Percentiles rank a stretch among this genome's conserved stretches.
Conservation (phyloP, 2,797 vertebrate genomes). For the Sebastes miniatus region DNA sequence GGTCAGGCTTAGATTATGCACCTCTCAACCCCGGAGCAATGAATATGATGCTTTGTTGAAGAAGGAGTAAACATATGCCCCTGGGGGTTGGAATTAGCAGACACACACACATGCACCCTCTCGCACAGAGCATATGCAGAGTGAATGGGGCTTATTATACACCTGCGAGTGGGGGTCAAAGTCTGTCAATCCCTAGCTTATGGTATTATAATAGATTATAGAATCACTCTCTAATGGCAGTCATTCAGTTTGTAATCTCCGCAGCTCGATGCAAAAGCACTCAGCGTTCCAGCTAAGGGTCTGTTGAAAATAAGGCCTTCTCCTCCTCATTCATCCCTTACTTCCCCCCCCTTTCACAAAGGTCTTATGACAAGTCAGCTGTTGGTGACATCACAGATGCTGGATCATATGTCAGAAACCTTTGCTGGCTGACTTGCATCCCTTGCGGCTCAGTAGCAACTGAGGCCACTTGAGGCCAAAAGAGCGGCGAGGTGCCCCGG, state of each 20-base stretch:
- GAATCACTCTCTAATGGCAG: conserved; percentile 93
- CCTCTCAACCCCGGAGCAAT: conserved; percentile 84
- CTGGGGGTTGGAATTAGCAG: conserved; percentile 85
- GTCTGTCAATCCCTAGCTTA: conserved; percentile 94
- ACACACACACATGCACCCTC: conserved; percentile 44
- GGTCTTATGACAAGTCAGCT: conserved; percentile 94
- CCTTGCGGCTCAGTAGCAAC: conserved; percentile 68
- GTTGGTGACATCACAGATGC: conserved; percentile 87
- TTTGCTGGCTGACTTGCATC: conserved; percentile 85
- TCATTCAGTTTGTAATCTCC: conserved; percentile 89
- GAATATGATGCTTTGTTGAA: conserved; percentile 94
- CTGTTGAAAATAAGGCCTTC: conserved; percentile 72
- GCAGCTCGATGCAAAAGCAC: conserved; percentile 73
- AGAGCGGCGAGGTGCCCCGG: conserved; percentile 49
- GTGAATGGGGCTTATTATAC: conserved; percentile 92
- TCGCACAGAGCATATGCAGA: conserved; percentile 78
- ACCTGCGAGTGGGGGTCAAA: conserved; percentile 92
- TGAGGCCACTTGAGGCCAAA: conserved; percentile 67
- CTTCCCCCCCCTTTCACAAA: conserved; percentile 64
- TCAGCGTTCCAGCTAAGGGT: conserved; percentile 58
- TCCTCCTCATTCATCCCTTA: conserved; percentile 53
- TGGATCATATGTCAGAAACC: conserved; percentile 87
- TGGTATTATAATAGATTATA: conserved; percentile 95
- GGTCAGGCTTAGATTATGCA: conserved; percentile 83
- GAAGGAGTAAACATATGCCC: conserved; percentile 87